Percentiles rank a stretch among this genome's conserved stretches.
phyloP scores from a whole-genome alignment of 2,797 vertebrate species.

The Xenopus petersii region DNA sequence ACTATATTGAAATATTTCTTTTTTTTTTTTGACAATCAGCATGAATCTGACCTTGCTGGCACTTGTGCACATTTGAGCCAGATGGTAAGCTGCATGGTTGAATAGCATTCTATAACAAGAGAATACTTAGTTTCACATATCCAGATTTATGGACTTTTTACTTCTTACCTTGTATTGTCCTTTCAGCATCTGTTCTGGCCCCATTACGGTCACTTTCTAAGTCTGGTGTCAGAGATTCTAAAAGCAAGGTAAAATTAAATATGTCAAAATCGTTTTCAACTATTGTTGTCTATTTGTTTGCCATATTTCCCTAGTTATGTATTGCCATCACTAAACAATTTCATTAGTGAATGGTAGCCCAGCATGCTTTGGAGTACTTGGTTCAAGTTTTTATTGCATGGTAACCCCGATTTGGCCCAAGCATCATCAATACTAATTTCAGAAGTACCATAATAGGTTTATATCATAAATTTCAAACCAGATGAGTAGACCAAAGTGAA shows the following conservation, averaged over 20 bases:
- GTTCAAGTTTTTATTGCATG: no score
- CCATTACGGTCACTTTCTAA: conserved; percentile 98
- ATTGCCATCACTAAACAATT: no score
- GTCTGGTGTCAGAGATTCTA: conserved; percentile 99
- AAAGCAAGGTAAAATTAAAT: conserved; percentile 76
- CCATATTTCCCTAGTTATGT: no score
- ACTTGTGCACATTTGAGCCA: conserved; percentile 91
- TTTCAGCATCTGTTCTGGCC: conserved; percentile 99
- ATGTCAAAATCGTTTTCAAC: neutral
- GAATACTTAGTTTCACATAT: conserved; percentile 86
- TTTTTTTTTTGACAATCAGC: conserved; percentile 62
- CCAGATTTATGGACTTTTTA: conserved; percentile 97
- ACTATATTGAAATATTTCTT: conserved; percentile 70
- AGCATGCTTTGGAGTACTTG: no score
- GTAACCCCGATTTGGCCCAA: no score
- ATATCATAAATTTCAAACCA: no score
- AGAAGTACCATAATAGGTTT: no score
- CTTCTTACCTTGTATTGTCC: conserved; percentile 99
- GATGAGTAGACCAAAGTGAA: no score
- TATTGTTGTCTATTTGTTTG: no score
- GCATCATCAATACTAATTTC: no score
- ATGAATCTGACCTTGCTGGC: conserved; percentile 94
- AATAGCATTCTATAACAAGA: conserved; percentile 92
- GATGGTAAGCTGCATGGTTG: conserved; percentile 96
- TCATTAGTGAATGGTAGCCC: no score